Conservation (phyloP, 2,888 invertebrate genomes). For the Dichetophora obliterata region DNA sequence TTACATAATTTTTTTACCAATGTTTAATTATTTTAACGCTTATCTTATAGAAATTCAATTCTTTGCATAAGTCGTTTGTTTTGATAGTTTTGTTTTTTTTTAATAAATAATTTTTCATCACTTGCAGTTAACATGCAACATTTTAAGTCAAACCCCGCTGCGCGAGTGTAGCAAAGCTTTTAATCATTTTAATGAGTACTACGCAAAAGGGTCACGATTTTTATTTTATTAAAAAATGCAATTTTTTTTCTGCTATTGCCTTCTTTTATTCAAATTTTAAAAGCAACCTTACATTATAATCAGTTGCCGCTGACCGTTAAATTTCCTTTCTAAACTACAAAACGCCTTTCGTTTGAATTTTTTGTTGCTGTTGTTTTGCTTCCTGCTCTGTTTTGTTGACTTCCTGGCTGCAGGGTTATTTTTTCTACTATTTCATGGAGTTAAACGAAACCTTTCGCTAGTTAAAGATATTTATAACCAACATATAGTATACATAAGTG, state of each 20-base stretch:
- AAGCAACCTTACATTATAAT: background rate
- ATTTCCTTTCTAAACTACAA: conserved; percentile 10
- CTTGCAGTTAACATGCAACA: background rate
- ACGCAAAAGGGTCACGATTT: background rate
- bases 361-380: background rate
- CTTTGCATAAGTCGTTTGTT: background rate
- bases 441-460: no score
- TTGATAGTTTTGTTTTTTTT: background rate
- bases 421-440: background rate
- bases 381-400: conserved; percentile 9
- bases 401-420: conserved; percentile 2
- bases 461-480: no score
- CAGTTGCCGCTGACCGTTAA: background rate
- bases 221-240: no score
- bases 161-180: background rate
- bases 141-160: no score
- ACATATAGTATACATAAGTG: background rate
- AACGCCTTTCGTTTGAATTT: background rate
- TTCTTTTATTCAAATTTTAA: no score
- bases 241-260: no score
- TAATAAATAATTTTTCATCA: background rate
- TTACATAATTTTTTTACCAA: no score
- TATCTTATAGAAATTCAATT: background rate
- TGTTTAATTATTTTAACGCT: no score
- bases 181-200: background rate